Evolutionary conservation across 2,113 vertebrate genomes (phyloP).

Genomic region (Tragelaphus scriptus): DNA sequence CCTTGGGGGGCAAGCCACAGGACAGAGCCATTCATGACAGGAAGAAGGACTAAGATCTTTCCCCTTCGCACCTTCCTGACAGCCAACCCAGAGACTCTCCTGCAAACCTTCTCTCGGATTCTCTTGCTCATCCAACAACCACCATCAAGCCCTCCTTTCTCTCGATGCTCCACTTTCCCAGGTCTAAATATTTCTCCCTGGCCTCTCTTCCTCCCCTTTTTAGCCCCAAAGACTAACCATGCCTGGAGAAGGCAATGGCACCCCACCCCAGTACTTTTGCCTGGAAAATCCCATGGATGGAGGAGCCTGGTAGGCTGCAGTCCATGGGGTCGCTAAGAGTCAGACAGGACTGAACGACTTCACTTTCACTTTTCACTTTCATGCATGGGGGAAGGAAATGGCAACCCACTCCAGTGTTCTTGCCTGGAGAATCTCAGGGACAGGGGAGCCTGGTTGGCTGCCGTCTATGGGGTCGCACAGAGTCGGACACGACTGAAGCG

Average conservation of each 20-base stretch:
- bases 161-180: not conserved
- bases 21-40: not conserved
- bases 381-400: too few relatives aligned
- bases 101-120: not conserved
- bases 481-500: too few relatives aligned
- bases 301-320: too few relatives aligned
- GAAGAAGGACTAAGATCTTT: not conserved
- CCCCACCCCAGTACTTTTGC: too few relatives aligned
- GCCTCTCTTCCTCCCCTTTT: not conserved
- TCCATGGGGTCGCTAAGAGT: too few relatives aligned
- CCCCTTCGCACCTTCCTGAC: not conserved
- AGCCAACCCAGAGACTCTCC: not conserved
- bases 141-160: not conserved
- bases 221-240: rapidly evolving
- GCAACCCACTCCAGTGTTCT: too few relatives aligned
- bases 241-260: not conserved
- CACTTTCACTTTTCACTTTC: too few relatives aligned
- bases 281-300: too few relatives aligned
- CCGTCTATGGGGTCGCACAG: too few relatives aligned
- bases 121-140: not conserved
- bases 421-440: too few relatives aligned
- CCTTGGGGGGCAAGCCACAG: not conserved
- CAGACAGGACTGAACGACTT: rapidly evolving
- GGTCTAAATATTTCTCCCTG: not conserved
- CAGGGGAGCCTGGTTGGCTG: rapidly evolving